Conservation (phyloP, 2,113 vertebrate genomes). For the Ailurus styani region DNA sequence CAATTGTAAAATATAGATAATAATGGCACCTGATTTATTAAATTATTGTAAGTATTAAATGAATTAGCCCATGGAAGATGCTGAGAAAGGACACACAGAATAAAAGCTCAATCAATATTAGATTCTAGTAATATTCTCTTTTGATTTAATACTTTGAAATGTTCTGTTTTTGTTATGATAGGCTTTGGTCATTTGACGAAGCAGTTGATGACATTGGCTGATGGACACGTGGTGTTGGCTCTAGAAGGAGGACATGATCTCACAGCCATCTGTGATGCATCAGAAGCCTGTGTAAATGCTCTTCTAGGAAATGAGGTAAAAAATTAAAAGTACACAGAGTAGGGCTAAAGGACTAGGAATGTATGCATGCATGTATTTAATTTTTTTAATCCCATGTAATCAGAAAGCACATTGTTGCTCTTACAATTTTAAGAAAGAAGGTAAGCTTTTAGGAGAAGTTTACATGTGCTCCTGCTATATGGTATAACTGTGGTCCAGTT, state of each 20-base stretch:
- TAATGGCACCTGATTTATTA: background rate
- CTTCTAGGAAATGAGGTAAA: conserved; percentile 90
- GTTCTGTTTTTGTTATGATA: conserved; percentile 72
- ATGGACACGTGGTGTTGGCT: conserved; percentile 80
- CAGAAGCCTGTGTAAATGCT: conserved; percentile 84
- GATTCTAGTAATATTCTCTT: background rate
- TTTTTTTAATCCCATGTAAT: background rate
- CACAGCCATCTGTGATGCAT: conserved; percentile 84
- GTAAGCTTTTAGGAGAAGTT: background rate
- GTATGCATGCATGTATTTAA: background rate
- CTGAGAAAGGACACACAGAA: background rate
- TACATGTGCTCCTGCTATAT: background rate
- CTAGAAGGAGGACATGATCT: conserved; percentile 85
- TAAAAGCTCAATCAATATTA: background rate
- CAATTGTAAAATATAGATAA: background rate
- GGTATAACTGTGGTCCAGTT: background rate
- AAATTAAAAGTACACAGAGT: background rate
- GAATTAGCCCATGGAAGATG: conserved; percentile 8
- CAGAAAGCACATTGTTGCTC: background rate
- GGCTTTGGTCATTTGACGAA: conserved; percentile 85
- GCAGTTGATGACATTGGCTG: conserved; percentile 83
- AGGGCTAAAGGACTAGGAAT: background rate
- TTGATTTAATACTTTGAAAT: conserved; percentile 68
- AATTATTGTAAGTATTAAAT: background rate
- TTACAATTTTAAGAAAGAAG: background rate